These are phyloP conservation scores for Halichondria panicea DNA, from an alignment of 37 sponge, comb jelly and placozoan species.

Conservation along the genomic window DNA sequence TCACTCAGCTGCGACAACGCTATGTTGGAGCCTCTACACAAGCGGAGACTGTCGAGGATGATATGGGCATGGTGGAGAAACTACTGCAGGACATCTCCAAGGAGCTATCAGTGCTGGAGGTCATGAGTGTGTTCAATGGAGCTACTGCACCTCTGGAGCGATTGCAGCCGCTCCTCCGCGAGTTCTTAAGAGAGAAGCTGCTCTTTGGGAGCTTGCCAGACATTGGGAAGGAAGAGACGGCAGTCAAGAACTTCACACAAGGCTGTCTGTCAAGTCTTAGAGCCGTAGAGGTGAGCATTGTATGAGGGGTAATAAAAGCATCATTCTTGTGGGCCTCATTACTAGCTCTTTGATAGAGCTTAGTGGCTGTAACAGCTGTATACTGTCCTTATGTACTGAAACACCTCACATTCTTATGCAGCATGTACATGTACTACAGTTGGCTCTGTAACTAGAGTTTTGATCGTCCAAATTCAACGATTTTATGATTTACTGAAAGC, in stretches of 20 bases:
- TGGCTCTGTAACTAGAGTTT: too few relatives aligned
- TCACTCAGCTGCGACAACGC: slow-evolving; percentile 9
- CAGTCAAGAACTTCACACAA: slow-evolving; percentile 19
- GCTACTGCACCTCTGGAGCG: slow-evolving; percentile 6
- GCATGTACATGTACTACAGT: too few relatives aligned
- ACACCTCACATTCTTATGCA: too few relatives aligned
- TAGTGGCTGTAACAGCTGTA: too few relatives aligned
- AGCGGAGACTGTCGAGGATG: too few relatives aligned
- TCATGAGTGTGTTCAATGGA: slow-evolving; percentile 34
- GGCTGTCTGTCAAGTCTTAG: slow-evolving; percentile 1
- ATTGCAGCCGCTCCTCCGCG: slow-evolving; percentile 23
- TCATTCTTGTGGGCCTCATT: too few relatives aligned
- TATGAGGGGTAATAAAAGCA: background rate
- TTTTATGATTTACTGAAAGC: too few relatives aligned
- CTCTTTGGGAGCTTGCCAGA: slow-evolving; percentile 46
- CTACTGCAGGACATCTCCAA: slow-evolving; percentile 25
- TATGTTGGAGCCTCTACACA: background rate
- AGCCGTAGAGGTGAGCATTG: background rate
- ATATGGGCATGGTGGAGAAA: slow-evolving; percentile 34
- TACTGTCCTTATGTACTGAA: too few relatives aligned
- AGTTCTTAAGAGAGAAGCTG: slow-evolving; percentile 34
- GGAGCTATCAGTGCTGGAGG: slow-evolving; percentile 40
- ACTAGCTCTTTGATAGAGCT: too few relatives aligned
- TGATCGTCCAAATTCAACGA: too few relatives aligned
- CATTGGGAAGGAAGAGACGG: slow-evolving; percentile 4